These are phyloP conservation scores for Sturnus vulgaris DNA, from an alignment of 2,113 vertebrate species.

Conservation along the genomic window DNA sequence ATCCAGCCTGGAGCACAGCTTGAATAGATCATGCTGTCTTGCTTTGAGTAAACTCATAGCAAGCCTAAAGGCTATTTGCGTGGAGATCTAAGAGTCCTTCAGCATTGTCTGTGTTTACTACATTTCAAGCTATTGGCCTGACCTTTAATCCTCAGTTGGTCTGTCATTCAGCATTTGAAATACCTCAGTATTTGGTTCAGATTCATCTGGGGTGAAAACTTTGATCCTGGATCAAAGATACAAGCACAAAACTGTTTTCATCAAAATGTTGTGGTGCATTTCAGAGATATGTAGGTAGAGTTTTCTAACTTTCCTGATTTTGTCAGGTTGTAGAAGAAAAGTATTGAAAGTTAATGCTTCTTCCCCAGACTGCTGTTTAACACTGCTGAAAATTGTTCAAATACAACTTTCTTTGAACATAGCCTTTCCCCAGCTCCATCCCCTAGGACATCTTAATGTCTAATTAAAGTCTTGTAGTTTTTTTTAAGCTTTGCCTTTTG, in stretches of 20 bases:
- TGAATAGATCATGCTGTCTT: background rate
- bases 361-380: background rate
- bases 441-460: background rate
- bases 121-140: background rate
- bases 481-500: background rate
- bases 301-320: background rate
- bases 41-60: background rate
- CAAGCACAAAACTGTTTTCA: constrained; percentile 8
- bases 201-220: constrained; percentile 1
- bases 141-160: constrained; percentile 40
- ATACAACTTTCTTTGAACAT: background rate
- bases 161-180: constrained; percentile 17
- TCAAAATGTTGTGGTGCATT: constrained; percentile 12
- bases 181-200: constrained; percentile 4
- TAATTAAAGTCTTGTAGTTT: background rate
- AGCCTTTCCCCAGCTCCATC: no score
- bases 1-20: background rate
- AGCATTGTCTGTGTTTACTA: background rate
- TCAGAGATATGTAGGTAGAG: background rate
- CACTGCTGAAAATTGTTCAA: constrained; percentile 6
- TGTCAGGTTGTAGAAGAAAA: background rate
- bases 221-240: constrained; percentile 34
- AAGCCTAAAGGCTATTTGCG: constrained; percentile 15
- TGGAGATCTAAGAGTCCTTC: constrained; percentile 2
- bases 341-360: background rate